Evolutionary conservation across 2,113 vertebrate species (phyloP).

Genomic region (Sphyrna mokarran): DNA sequence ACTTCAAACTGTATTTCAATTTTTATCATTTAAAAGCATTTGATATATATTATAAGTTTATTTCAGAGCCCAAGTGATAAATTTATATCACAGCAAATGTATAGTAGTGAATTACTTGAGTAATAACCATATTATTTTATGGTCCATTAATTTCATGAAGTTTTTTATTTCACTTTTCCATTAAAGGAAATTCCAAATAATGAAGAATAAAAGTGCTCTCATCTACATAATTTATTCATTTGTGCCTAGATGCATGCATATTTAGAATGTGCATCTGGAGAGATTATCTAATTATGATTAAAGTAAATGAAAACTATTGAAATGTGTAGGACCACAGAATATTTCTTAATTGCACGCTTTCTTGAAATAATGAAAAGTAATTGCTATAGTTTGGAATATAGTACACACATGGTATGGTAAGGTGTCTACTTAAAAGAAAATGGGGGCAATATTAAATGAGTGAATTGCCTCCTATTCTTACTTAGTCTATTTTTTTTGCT

Average conservation of each 20-base stretch:
- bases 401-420: not conserved
- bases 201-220: not conserved
- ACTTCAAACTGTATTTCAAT: not conserved
- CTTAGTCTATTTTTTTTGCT: not conserved
- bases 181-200: constrained; percentile 16
- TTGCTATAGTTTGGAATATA: not conserved
- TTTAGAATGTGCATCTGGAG: constrained; percentile 6
- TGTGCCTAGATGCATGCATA: not conserved
- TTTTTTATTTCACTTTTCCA: constrained; percentile 9
- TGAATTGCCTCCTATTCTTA: constrained; percentile 41
- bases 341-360: constrained; percentile 16
- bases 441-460: constrained; percentile 36
- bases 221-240: constrained; percentile 19
- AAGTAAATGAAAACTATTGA: constrained; percentile 24
- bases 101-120: not conserved
- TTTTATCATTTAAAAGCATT: not conserved
- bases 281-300: constrained; percentile 23
- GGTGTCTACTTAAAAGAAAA: not conserved
- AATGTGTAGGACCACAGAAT: constrained; percentile 18
- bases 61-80: not conserved
- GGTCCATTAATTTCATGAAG: not conserved
- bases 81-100: not conserved
- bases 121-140: not conserved
- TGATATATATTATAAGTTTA: not conserved
- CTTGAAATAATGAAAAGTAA: not conserved